Base-by-base conservation (phyloP, 2,113 vertebrate species). In the Phocoena phocoena region DNA sequence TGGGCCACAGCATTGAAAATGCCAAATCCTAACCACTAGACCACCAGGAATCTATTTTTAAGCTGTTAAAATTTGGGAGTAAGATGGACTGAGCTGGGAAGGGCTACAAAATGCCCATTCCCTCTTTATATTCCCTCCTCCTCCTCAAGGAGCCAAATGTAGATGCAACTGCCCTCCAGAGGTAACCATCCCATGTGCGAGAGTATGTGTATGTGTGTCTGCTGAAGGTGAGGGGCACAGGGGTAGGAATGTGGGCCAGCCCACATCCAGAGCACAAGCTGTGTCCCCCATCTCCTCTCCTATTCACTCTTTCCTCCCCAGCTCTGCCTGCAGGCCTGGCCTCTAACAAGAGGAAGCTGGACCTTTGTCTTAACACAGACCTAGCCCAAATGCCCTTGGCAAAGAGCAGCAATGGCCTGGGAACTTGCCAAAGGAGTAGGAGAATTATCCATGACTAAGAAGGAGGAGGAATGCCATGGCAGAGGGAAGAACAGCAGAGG, bases 401-500 rank as follows among this genome's bases (percentile, higher is more conserved):
- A 96, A 74, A 92, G 47, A 90, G 21, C 13, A 95, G 70, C 58
- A 84, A 81, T 50, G 76, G 41, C 70, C 95, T 93, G 96, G 83
- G 79, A 88, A 68, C 74, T 90, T 86, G 84, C 96, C 95, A 96
- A 74, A 88, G 71, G 80, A 93, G 63, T 50, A 96, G 80, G 65
- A 88, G 92, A 97, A 97, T 96, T 92, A 95, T 92, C 92, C 33
- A 85, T 93, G 96, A 93, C 94, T 95, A 96, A 97, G 86, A 77
- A 85, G 94, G 92, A 97, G 77, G 63, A 97, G 82, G 91, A 93
- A 83, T 79, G 89, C 93, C 93, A 68, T 70, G 88, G 96, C 95
- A 93, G 96, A 97, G 96, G 95, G 83, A 91, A 92, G 95, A 93
- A 83, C 79, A 96, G 81, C 96, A 96, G 94, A 97, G 95, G 95